Evolutionary conservation across 1,140 invertebrate species (phyloP), one percentile per base, ranked within the genome.

Genomic region (Caenorhabditis remanei): DNA sequence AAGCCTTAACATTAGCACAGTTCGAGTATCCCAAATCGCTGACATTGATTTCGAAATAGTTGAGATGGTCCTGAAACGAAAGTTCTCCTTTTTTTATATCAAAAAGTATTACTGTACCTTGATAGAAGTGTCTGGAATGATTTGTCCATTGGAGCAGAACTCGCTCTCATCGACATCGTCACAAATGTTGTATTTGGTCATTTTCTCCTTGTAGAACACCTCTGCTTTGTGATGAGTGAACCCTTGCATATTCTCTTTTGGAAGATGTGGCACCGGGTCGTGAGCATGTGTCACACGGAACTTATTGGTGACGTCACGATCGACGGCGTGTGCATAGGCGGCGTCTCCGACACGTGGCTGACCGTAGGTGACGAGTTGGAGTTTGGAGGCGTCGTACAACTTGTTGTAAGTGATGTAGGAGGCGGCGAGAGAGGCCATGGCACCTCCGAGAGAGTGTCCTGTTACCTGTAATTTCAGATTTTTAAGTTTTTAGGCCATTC

Each of bases 371-470:
- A 87, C 71, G 21, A 75, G 87, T 61, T 58, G 65, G 40, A 53
- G 21, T 53, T 71, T 67, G 5, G 61, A 58, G n/a, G 85, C 58
- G 43, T 58, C 56, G 48, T 46, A 86, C 3, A 87, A 56, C 13
- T 84, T 84, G 43, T 84, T 71, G 79, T 82, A 67, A 46, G 53
- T 53, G 40, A 87, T 79, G 50, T 83, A 53, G 14, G 86, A 71
- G 58, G 88, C 88, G 56, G 58, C 88, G 21, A 88, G 40, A 19
- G 71, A 75, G 48, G 88, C 88, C 75, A 88, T 83, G 21, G 88
- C 88, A 14, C 86, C 88, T 84, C 88, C 88, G 41, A 88, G 50
- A 65, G 79, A 84, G 88, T 88, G 88, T 14, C 88, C 88, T 32
- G 88, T 88, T 43, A 88, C 56, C 24, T 71, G 8, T 9, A 67